Evolutionary conservation across 2,113 vertebrate species (phyloP).

Genomic region (Cettia cetti): DNA sequence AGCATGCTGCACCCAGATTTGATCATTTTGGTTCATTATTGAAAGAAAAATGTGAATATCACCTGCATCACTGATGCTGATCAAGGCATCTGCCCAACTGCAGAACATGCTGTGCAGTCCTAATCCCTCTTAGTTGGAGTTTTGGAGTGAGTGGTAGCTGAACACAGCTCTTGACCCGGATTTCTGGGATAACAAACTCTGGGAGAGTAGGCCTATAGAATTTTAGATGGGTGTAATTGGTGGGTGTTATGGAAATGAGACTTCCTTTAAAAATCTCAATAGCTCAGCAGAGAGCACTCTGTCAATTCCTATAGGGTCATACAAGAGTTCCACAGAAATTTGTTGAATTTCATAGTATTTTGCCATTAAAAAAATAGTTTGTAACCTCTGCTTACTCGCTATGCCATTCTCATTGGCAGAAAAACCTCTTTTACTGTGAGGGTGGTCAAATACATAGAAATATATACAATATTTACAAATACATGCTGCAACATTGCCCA

Average conservation of each 20-base stretch:
- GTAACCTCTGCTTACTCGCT: neutral
- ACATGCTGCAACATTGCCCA: neutral
- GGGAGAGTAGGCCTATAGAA: neutral
- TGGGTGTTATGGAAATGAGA: neutral
- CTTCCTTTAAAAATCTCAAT: neutral
- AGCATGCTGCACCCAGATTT: neutral
- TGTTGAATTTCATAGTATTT: neutral
- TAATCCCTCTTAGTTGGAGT: neutral
- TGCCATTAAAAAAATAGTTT: neutral
- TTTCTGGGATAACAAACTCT: neutral
- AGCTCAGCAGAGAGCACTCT: neutral
- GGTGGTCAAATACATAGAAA: neutral
- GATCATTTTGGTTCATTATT: neutral
- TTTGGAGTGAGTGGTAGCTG: neutral
- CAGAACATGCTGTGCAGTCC: neutral
- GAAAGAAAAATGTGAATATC: neutral
- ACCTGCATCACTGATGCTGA: neutral
- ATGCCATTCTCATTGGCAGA: neutral
- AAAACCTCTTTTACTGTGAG: neutral
- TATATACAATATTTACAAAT: neutral
- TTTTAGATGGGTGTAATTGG: neutral
- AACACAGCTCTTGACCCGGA: neutral
- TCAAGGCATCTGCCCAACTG: neutral
- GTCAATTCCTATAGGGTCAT: neutral
- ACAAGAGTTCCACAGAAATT: neutral